phyloP scores from a whole-genome alignment of 2,797 vertebrate species.

The Loris lydekkerianus region DNA sequence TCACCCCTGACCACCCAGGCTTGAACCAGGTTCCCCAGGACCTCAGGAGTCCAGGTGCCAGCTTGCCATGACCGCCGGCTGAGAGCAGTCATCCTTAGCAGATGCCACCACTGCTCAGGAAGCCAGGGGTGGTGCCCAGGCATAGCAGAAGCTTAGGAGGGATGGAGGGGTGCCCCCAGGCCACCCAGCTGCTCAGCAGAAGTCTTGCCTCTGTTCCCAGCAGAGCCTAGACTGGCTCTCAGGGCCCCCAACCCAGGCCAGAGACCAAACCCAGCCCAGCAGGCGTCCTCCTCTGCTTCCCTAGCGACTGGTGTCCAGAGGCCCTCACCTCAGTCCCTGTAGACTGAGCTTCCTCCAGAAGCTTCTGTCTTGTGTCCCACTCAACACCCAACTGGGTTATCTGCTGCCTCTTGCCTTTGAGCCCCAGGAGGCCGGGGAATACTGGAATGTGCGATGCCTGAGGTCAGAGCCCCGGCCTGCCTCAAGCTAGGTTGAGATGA shows the following conservation, averaged over 20 bases:
- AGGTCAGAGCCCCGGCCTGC: slow-evolving; percentile 89
- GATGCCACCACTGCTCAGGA: background rate
- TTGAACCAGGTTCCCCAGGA: slow-evolving; percentile 46
- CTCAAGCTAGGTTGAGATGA: slow-evolving; percentile 87
- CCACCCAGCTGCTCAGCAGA: accelerated
- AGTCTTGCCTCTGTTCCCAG: background rate
- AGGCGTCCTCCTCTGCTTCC: slow-evolving; percentile 53
- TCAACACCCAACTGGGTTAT: slow-evolving; percentile 80
- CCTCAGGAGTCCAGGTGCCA: slow-evolving; percentile 71
- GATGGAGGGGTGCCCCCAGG: background rate
- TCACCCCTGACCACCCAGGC: slow-evolving; percentile 73
- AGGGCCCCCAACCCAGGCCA: background rate
- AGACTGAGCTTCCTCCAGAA: slow-evolving; percentile 36
- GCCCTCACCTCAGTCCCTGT: slow-evolving; percentile 48
- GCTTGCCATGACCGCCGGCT: background rate
- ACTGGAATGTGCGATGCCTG: slow-evolving; percentile 87
- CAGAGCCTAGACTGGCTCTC: background rate
- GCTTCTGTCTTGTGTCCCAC: background rate
- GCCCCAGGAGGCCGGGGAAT: slow-evolving; percentile 84
- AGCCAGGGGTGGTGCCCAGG: background rate
- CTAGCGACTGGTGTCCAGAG: slow-evolving; percentile 19
- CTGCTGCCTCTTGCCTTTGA: slow-evolving; percentile 84
- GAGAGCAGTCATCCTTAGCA: background rate
- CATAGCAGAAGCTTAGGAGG: background rate
- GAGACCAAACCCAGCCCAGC: background rate